Conservation (phyloP, 2,113 vertebrate genomes). For the Pelecanoides urinatrix region DNA sequence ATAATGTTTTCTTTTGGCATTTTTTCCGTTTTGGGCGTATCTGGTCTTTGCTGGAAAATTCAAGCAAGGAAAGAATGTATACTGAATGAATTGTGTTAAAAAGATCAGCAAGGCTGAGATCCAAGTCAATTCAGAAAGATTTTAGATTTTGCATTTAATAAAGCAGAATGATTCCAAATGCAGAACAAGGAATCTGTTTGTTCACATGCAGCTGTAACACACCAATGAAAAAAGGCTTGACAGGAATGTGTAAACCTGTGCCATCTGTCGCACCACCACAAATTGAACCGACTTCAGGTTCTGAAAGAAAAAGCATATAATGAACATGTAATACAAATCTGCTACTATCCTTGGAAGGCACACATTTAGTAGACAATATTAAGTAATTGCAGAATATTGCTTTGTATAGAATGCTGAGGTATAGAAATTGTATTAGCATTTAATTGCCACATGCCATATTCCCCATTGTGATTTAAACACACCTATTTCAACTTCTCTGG, state of each 20-base stretch:
- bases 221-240: background rate
- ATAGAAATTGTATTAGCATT: background rate
- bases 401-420: background rate
- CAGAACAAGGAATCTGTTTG: background rate
- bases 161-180: background rate
- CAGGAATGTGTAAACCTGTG: background rate
- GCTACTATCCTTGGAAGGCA: background rate
- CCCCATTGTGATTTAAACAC: background rate
- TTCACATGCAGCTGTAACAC: background rate
- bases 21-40: accelerated
- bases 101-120: background rate
- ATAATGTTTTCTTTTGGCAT: background rate
- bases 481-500: background rate
- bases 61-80: background rate
- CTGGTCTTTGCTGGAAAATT: background rate
- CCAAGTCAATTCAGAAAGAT: background rate
- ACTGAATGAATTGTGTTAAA: background rate
- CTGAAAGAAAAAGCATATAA: background rate
- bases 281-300: background rate
- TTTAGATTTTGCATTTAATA: background rate
- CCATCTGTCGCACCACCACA: background rate
- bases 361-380: background rate
- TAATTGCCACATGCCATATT: background rate
- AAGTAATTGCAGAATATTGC: background rate
- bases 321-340: background rate